Base-by-base conservation (phyloP, 2,113 vertebrate genomes). In the Caranx ignobilis region DNA sequence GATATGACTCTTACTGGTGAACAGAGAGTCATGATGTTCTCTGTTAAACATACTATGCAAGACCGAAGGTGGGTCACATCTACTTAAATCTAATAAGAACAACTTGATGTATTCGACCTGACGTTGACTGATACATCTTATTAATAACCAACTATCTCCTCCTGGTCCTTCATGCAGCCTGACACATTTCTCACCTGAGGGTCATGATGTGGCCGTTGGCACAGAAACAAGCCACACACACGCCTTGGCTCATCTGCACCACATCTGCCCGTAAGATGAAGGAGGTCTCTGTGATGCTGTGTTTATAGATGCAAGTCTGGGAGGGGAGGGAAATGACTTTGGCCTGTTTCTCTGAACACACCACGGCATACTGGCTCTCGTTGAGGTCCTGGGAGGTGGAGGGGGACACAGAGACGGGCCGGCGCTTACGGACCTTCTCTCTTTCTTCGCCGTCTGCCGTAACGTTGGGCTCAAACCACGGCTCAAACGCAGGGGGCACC, bases 131-230 rank as follows among this genome's bases (percentile, higher is more conserved):
- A 81, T 61, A 16, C 11, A 21, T 73, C 48, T 35, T 37, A 56
- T 74, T 61, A 45, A 77, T 41, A 66, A 48, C 31, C 5, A 13
- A 16, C 32, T 72, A 62, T 71, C 56, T 71, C 34, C 9, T 15
- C 13, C 55, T n/a, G 54, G 19, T 18, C 10, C 18, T 19, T 61
- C 26, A 50, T 2, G 50, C 39, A 64, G 50, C n/a, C 48, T n/a
- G 62, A 66, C 43, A 21, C 35, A 47, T 68, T 34, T 71, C 95
- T 95, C 94, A 99, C 98, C 98, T 99, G 89, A 99, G 97, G 78
- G 97, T 96, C 98, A 99, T 99, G 91, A 99, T 99, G 92, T 99
- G 98, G 91, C 98, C 98, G 19, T 99, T 99, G 93, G 98, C 98
- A 89, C 98, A 99, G 94, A 99, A 99, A 91, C 97, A 99, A 37